Conservation (phyloP, 2,888 invertebrate genomes). For the Bibio marci region DNA sequence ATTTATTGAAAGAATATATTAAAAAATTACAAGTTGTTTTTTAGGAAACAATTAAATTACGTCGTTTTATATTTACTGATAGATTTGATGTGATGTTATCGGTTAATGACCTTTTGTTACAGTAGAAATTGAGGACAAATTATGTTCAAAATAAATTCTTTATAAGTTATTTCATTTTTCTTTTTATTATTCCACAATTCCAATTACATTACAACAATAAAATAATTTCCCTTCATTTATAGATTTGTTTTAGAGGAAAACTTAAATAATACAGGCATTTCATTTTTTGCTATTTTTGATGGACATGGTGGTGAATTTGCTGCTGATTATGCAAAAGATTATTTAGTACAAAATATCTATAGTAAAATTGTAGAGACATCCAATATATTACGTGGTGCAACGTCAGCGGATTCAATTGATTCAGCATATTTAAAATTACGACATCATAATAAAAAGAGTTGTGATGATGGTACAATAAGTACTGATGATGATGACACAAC, state of each 20-base stretch:
- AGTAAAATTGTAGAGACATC: constrained; percentile 59
- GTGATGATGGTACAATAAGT: not conserved
- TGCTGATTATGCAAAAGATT: constrained; percentile 80
- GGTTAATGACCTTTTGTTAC: too few species aligned
- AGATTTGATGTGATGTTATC: too few species aligned
- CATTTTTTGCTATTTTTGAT: constrained; percentile 84
- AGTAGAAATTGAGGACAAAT: too few species aligned
- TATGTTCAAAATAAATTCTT: too few species aligned
- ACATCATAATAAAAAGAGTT: not conserved
- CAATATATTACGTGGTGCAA: constrained; percentile 41
- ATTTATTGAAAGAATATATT: too few species aligned
- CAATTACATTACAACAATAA: too few species aligned
- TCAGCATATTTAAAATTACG: not conserved
- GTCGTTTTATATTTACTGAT: too few species aligned
- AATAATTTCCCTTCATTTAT: too few species aligned
- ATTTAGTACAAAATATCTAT: constrained; percentile 62
- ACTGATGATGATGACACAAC: constrained; percentile 10
- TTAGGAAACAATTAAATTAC: too few species aligned
- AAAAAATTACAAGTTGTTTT: too few species aligned
- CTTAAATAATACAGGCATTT: constrained; percentile 67
- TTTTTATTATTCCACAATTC: too few species aligned
- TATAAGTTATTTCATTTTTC: too few species aligned
- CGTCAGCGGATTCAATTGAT: constrained; percentile 11
- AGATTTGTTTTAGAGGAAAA: constrained; percentile 71
- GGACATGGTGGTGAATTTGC: constrained; percentile 94